Percentiles rank a stretch among this genome's conserved stretches.
These are phyloP conservation scores for Dinothrombium tinctorium DNA, from an alignment of 1,140 invertebrate species.

Conservation along the genomic window DNA sequence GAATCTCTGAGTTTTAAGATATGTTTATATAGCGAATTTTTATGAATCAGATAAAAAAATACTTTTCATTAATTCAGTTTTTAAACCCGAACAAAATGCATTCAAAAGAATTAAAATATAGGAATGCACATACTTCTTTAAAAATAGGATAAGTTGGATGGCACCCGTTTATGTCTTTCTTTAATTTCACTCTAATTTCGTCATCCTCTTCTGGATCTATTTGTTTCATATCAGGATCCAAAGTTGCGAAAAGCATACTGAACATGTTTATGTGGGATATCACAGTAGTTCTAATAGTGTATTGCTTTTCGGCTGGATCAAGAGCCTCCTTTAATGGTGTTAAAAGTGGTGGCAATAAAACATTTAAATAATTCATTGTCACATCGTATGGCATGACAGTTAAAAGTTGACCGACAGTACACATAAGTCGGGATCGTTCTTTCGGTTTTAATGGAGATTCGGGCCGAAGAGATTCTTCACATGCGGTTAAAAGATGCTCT, in stretches of 20 bases:
- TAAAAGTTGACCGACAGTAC: constrained; percentile 43
- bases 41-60: too few relatives aligned
- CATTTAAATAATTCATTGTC: constrained; percentile 40
- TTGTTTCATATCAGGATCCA: constrained; percentile 25
- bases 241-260: constrained; percentile 37
- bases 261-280: constrained; percentile 38
- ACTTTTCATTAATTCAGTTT: too few relatives aligned
- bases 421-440: constrained; percentile 46
- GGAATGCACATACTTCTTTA: constrained; percentile 2
- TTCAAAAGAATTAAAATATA: constrained; percentile 1
- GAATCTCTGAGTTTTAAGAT: too few relatives aligned
- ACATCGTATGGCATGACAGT: constrained; percentile 35
- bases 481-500: constrained; percentile 31
- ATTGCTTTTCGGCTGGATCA: neutral
- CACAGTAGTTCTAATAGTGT: constrained; percentile 14
- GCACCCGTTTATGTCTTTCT: constrained; percentile 1
- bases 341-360: constrained; percentile 38
- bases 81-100: too few relatives aligned
- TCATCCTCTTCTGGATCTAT: constrained; percentile 15
- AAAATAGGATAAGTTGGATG: constrained; percentile 10
- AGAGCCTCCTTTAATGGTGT: constrained; percentile 24
- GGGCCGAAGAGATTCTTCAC: constrained; percentile 27
- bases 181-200: neutral
- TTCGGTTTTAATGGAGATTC: constrained; percentile 27
- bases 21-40: too few relatives aligned